Percentiles rank a stretch among this genome's conserved stretches.
These are phyloP conservation scores for Dermochelys coriacea DNA, from an alignment of 2,797 vertebrate species.

Conservation along the genomic window DNA sequence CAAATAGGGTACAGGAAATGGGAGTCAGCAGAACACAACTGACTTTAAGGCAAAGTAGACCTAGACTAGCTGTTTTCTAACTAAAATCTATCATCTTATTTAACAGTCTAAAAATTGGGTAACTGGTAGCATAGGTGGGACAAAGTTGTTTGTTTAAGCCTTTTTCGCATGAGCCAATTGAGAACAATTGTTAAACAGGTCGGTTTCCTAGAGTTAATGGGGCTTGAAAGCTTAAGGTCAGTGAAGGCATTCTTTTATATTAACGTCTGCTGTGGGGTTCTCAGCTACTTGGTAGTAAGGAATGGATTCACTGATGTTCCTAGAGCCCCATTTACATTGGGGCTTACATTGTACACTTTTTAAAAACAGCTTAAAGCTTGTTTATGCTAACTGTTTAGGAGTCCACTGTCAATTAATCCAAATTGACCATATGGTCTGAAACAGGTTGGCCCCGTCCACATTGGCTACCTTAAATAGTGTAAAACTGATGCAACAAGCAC, in stretches of 20 bases:
- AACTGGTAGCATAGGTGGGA: background rate
- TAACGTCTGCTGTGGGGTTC: background rate
- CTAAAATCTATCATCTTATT: conserved; percentile 22
- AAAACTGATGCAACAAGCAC: background rate
- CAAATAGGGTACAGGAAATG: conserved; percentile 52
- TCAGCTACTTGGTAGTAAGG: conserved; percentile 2
- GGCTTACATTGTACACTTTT: conserved; percentile 2
- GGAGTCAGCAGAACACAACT: conserved; percentile 33
- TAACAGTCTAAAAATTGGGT: background rate
- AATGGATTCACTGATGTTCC: background rate
- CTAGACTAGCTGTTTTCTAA: background rate
- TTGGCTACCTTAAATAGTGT: background rate
- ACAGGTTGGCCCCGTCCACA: background rate
- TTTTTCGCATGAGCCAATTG: background rate
- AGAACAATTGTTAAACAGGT: background rate
- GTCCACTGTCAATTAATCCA: background rate
- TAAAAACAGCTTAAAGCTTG: background rate
- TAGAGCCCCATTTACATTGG: background rate
- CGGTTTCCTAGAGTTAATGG: background rate
- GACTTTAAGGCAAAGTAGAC: conserved; percentile 5
- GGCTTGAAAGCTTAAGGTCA: background rate
- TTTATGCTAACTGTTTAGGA: background rate
- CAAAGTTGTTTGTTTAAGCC: background rate
- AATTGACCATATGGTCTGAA: background rate
- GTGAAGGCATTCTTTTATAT: background rate